A percentile compares a stretch with the other conserved stretches of the same genome.
phyloP scores from a whole-genome alignment of 2,888 invertebrate species.

The Epiblema foenella region DNA sequence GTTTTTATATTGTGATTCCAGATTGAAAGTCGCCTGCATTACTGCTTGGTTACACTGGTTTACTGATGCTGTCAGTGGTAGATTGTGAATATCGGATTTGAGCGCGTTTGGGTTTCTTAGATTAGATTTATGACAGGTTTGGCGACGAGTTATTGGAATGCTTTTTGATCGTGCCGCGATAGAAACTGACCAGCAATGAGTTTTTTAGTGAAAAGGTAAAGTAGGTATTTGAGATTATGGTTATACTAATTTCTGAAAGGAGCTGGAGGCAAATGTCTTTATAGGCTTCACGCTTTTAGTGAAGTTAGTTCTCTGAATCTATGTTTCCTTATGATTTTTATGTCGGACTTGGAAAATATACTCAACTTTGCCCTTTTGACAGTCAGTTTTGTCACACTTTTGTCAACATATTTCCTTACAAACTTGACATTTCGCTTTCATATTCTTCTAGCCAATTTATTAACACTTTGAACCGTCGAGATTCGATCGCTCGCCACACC shows the following conservation, averaged over 20 bases:
- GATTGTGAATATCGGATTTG: conserved; percentile 2
- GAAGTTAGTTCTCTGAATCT: too few relatives aligned
- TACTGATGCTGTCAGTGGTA: background rate
- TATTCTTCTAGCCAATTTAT: conserved; percentile 12
- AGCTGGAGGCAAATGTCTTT: too few relatives aligned
- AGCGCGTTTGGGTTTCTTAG: conserved; percentile 58
- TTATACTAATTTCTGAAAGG: background rate
- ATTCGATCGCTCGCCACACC: conserved; percentile 26
- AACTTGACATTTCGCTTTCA: background rate
- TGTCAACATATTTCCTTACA: too few relatives aligned
- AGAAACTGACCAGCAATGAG: background rate
- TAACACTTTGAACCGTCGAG: conserved; percentile 26
- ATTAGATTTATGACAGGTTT: conserved; percentile 32
- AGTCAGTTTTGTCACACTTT: too few relatives aligned
- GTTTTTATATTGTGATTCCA: too few relatives aligned
- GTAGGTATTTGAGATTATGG: too few relatives aligned
- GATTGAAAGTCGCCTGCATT: too few relatives aligned
- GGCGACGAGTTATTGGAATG: conserved; percentile 31
- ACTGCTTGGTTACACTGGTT: background rate
- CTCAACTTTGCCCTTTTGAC: too few relatives aligned
- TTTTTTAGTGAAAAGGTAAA: too few relatives aligned
- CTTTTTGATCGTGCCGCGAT: conserved; percentile 29
- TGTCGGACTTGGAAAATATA: too few relatives aligned
- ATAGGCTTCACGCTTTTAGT: too few relatives aligned
- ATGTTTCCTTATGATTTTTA: too few relatives aligned